Evolutionary conservation across 2,797 vertebrate genomes (phyloP).

Genomic region (Acrocephalus scirpaceus): DNA sequence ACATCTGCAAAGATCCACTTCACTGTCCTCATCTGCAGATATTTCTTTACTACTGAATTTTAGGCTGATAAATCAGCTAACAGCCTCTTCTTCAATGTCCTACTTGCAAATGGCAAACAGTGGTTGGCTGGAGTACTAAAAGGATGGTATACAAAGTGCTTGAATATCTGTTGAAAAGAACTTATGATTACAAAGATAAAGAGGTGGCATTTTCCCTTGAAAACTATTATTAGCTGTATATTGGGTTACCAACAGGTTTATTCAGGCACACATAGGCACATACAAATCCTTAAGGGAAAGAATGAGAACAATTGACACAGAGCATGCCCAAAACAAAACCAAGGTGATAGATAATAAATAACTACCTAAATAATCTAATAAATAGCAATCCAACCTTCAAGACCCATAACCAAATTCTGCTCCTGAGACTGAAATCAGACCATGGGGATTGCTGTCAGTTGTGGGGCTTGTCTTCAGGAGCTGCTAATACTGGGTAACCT

Average conservation of each 20-base stretch:
- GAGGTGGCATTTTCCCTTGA: neutral
- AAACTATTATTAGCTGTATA: neutral
- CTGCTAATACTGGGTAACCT: neutral
- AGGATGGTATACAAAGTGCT: neutral
- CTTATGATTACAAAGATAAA: neutral
- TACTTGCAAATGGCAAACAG: neutral
- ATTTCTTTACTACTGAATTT: neutral
- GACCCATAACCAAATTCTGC: neutral
- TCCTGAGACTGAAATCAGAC: neutral
- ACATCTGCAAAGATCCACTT: neutral
- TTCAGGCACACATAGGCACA: rapidly evolving
- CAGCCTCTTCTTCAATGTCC: neutral
- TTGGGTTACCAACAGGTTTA: neutral
- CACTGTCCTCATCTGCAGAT: neutral
- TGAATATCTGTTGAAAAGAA: neutral
- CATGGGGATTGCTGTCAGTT: neutral
- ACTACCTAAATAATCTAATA: neutral
- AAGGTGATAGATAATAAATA: neutral
- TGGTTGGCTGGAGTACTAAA: neutral
- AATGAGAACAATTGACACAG: neutral
- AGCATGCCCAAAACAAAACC: neutral
- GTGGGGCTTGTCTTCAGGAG: neutral
- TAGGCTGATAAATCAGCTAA: neutral
- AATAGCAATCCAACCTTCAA: neutral
- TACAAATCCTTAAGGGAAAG: neutral